These are phyloP conservation scores for Pseudococcus jackbeardsleyi DNA, from an alignment of 2,888 invertebrate species.

Conservation along the genomic window DNA sequence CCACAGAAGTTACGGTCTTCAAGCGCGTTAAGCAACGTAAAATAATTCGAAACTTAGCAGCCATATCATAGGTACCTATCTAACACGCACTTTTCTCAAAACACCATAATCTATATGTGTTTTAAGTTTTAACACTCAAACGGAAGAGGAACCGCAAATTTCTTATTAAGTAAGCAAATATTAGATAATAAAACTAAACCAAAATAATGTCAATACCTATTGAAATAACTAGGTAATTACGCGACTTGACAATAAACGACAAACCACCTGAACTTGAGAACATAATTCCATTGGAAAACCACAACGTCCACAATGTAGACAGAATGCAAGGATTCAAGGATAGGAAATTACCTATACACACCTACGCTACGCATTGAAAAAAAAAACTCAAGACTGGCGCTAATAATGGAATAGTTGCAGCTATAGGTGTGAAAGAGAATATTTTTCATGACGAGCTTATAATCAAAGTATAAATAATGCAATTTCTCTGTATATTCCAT, in stretches of 20 bases:
- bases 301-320: background rate
- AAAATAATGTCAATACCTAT: background rate
- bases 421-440: background rate
- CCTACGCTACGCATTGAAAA: background rate
- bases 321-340: too few species aligned
- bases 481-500: conserved; percentile 58
- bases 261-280: conserved; percentile 31
- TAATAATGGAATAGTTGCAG: background rate
- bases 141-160: conserved; percentile 51
- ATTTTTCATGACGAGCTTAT: conserved; percentile 29
- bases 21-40: conserved; percentile 43
- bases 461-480: conserved; percentile 56
- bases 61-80: conserved; percentile 6
- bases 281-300: background rate
- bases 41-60: conserved; percentile 38
- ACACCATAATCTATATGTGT: background rate
- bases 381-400: background rate
- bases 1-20: conserved; percentile 44
- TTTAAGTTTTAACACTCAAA: background rate
- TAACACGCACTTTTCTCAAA: background rate
- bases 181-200: background rate
- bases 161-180: conserved; percentile 8
- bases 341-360: background rate
- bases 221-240: background rate
- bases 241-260: conserved; percentile 19